Evolutionary conservation across 2,113 vertebrate genomes (phyloP), one percentile per base, ranked within the genome.

Genomic region (Microtus oregoni): DNA sequence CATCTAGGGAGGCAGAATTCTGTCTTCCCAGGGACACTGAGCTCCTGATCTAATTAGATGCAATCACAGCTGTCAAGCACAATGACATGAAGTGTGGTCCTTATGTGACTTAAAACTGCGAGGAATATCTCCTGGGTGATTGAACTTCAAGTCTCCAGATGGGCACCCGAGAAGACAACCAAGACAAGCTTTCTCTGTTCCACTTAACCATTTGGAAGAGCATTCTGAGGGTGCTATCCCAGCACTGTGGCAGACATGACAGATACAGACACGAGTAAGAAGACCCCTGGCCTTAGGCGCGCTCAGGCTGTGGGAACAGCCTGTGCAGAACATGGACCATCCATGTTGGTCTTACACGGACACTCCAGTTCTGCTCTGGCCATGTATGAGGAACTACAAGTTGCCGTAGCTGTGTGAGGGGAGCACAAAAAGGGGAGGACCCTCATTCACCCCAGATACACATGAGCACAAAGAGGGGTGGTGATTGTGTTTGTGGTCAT

Each of bases 301-400:
- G n/a, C 94, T 75, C 5, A 0, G 79, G 73, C 50, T 26, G 35
- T 24, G 10, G 12, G n/a, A 63, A 85, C 76, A 17, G 70, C 15
- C 76, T 28, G 24, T 32, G 12, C n/a, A 61, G 22, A 32, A 26
- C 65, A 61, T 30, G 68, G 88, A 50, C 11, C 47, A 10, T 50
- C 47, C 4, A 0, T 2, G 12, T 1, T 3, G 8, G n/a, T 67
- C 82, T 35, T 12, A 30, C 9, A 0, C 0, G 8, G 79, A 35
- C 24, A 38, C 4, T 30, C 89, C 86, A 50, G 2, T 19, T 26
- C 19, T 50, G n/a, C 9, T 17, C 12, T 0, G 2, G 61, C 68
- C 55, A 19, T 19, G 17, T 58, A 58, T 19, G 55, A 58, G 17
- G 55, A 17, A 58, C 55, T 58, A 19, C 17, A 58, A 58, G 55